Evolutionary conservation across 2,797 vertebrate species (phyloP).

Genomic region (Discoglossus pictus): DNA sequence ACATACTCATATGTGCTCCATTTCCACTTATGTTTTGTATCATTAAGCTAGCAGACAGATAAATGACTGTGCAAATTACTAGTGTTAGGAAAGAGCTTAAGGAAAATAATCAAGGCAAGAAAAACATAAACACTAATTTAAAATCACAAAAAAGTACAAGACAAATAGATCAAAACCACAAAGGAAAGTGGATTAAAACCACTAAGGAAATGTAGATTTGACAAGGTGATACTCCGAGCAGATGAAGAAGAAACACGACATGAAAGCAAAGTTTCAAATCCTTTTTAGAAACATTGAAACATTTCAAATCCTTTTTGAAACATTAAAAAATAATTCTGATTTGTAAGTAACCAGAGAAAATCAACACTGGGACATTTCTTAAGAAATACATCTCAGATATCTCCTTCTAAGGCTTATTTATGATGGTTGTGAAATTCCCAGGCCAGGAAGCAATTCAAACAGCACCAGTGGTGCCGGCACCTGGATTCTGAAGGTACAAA

Average conservation of each 20-base stretch:
- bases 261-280: constrained; percentile 18
- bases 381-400: constrained; percentile 27
- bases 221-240: constrained; percentile 17
- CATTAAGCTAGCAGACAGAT: no score
- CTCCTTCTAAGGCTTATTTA: constrained; percentile 38
- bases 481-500: constrained; percentile 45
- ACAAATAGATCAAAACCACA: constrained; percentile 21
- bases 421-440: constrained; percentile 31
- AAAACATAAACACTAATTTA: constrained; percentile 7
- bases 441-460: constrained; percentile 23
- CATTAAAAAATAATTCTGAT: constrained; percentile 14
- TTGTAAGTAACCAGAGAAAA: constrained; percentile 28
- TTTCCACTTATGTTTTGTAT: no score
- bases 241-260: constrained; percentile 30
- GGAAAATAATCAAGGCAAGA: constrained; percentile 2
- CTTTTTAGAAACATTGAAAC: no score
- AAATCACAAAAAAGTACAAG: no score
- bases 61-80: no score
- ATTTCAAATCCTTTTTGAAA: constrained; percentile 10
- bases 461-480: constrained; percentile 27
- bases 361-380: constrained; percentile 13
- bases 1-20: no score
- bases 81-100: no score
- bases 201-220: constrained; percentile 20
- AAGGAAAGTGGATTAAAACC: constrained; percentile 24